Evolutionary conservation across 2,797 vertebrate species (phyloP).

Genomic region (Esox masquinongy): DNA sequence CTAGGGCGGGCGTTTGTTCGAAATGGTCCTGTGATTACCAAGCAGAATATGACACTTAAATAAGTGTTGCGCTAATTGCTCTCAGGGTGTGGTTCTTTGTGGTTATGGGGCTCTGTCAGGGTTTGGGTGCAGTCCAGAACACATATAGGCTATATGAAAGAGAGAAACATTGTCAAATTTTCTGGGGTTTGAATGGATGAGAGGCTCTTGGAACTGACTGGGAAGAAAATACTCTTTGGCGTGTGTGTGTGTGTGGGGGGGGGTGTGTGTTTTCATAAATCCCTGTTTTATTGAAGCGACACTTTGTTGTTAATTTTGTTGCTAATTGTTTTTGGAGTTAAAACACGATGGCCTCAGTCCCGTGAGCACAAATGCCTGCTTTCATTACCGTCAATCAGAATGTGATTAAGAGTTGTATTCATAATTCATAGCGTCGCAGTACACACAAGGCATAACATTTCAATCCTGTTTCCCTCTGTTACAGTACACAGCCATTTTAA

Average conservation of each 20-base stretch:
- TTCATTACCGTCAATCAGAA: constrained; percentile 29
- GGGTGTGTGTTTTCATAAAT: constrained; percentile 21
- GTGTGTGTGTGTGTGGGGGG: constrained; percentile 22
- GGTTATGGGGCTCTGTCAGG: constrained; percentile 52
- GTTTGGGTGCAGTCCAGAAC: constrained; percentile 60
- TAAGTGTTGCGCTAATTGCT: constrained; percentile 66
- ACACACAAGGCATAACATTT: constrained; percentile 8
- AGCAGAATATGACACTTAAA: constrained; percentile 46
- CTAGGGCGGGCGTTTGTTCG: constrained; percentile 42
- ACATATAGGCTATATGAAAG: constrained; percentile 34
- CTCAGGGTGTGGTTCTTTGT: constrained; percentile 64
- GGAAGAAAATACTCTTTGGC: constrained; percentile 30
- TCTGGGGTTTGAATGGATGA: constrained; percentile 6
- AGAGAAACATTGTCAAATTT: constrained; percentile 40
- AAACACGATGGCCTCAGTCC: constrained; percentile 42
- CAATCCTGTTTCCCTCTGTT: constrained; percentile 32
- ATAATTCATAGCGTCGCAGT: constrained; percentile 46
- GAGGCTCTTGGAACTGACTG: constrained; percentile 26
- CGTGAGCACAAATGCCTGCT: constrained; percentile 28
- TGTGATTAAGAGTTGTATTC: constrained; percentile 39
- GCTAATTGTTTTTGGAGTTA: constrained; percentile 58
- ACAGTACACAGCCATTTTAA: constrained; percentile 45
- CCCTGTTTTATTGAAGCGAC: constrained; percentile 24
- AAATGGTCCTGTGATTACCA: constrained; percentile 44
- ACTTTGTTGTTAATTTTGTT: constrained; percentile 47